Conservation (phyloP, 2,888 invertebrate species). For the Euplagia quadripunctaria region DNA sequence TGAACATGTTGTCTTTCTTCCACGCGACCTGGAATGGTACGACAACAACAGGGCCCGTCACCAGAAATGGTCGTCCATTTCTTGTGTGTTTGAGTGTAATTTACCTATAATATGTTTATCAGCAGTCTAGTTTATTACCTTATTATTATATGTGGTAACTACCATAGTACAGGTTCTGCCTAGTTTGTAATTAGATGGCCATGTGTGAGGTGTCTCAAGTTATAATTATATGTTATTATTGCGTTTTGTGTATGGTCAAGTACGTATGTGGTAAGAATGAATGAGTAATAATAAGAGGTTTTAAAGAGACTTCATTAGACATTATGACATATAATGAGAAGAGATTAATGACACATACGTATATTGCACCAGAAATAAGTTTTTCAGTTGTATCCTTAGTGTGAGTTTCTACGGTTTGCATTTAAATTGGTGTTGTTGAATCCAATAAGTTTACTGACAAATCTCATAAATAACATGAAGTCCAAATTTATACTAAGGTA, state of each 20-base stretch:
- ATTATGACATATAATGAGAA: no score
- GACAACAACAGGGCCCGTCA: constrained; percentile 79
- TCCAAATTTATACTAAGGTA: background rate
- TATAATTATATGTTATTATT: no score
- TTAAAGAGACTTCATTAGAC: no score
- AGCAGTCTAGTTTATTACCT: no score
- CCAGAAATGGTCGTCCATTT: constrained; percentile 62
- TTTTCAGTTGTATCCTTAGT: background rate
- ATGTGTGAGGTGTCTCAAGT: no score
- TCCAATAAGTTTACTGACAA: background rate
- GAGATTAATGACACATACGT: background rate
- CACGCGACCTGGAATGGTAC: constrained; percentile 58
- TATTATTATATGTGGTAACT: no score
- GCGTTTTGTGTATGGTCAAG: background rate
- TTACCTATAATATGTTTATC: no score
- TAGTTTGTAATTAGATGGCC: no score
- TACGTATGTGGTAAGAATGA: background rate
- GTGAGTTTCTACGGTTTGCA: background rate
- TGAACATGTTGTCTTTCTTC: no score
- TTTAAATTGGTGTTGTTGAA: background rate
- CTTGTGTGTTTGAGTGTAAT: no score
- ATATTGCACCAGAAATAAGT: background rate
- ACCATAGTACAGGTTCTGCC: no score
- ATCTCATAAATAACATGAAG: background rate
- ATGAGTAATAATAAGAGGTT: background rate